phyloP scores from a whole-genome alignment of 2,113 vertebrate species.

The Hemichromis elongatus region DNA sequence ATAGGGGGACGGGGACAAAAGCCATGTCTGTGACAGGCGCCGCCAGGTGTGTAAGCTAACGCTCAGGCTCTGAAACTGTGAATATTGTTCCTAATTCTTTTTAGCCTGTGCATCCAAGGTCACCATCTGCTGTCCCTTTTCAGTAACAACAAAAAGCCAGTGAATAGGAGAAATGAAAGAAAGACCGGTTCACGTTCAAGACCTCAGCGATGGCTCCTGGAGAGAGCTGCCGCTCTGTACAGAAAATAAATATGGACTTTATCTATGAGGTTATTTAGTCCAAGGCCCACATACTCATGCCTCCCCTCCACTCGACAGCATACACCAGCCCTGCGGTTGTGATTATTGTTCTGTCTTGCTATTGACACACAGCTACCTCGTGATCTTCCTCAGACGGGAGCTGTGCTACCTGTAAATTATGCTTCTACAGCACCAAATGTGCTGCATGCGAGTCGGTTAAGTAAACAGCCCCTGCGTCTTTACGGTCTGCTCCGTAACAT shows the following conservation, averaged over 20 bases:
- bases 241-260: constrained; percentile 39
- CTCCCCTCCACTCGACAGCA: not conserved
- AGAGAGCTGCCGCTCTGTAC: not conserved
- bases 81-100: constrained; percentile 38
- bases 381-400: constrained; percentile 15
- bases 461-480: not conserved
- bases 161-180: not conserved
- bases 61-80: constrained; percentile 6
- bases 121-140: constrained; percentile 54
- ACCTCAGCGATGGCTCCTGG: not conserved
- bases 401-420: not conserved
- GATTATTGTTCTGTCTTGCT: constrained; percentile 30
- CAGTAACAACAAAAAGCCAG: not conserved
- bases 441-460: not conserved
- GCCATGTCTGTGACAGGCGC: not conserved
- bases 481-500: not conserved
- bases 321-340: not conserved
- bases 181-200: constrained; percentile 8
- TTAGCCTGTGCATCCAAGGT: constrained; percentile 39
- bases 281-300: not conserved
- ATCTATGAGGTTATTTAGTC: constrained; percentile 39
- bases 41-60: constrained; percentile 21
- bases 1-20: constrained; percentile 12
- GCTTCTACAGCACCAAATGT: not conserved
- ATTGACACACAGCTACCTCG: constrained; percentile 44